phyloP scores from a whole-genome alignment of 2,797 vertebrate species.

The Euphonia xanthogaster region DNA sequence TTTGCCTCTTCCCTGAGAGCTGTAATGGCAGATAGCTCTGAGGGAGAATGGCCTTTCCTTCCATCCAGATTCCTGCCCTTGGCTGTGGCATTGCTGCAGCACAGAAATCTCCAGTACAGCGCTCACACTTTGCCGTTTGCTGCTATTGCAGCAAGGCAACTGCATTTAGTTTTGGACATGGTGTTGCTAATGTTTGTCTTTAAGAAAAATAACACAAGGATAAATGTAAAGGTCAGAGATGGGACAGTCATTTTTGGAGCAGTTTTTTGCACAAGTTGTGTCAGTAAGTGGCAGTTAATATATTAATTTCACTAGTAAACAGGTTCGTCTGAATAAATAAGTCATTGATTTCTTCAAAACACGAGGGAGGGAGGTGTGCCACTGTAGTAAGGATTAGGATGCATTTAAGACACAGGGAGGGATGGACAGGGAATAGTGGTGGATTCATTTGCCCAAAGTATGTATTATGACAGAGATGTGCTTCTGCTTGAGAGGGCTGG shows the following conservation, averaged over 20 bases:
- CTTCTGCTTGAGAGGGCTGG: neutral
- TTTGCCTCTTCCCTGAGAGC: neutral
- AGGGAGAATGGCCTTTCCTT: neutral
- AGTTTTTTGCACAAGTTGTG: neutral
- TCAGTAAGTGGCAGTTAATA: neutral
- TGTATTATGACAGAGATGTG: neutral
- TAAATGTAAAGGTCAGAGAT: neutral
- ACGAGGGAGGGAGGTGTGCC: fast-evolving
- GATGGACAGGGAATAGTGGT: neutral
- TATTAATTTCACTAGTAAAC: neutral
- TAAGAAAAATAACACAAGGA: neutral
- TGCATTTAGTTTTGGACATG: neutral
- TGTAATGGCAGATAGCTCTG: neutral
- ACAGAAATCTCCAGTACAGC: neutral
- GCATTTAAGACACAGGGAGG: neutral
- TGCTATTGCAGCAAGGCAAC: neutral
- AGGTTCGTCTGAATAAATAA: neutral
- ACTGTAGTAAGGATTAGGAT: neutral
- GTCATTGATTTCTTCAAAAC: neutral
- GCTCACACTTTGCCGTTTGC: neutral
- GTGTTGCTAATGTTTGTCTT: neutral
- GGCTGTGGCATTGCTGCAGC: neutral
- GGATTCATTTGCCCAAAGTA: neutral
- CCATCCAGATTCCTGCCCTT: neutral
- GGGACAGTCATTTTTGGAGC: neutral